A percentile compares a stretch with the other conserved stretches of the same genome.
phyloP scores from a whole-genome alignment of 92 coral and sea anemone genomes.

The Parazoanthus darwini region DNA sequence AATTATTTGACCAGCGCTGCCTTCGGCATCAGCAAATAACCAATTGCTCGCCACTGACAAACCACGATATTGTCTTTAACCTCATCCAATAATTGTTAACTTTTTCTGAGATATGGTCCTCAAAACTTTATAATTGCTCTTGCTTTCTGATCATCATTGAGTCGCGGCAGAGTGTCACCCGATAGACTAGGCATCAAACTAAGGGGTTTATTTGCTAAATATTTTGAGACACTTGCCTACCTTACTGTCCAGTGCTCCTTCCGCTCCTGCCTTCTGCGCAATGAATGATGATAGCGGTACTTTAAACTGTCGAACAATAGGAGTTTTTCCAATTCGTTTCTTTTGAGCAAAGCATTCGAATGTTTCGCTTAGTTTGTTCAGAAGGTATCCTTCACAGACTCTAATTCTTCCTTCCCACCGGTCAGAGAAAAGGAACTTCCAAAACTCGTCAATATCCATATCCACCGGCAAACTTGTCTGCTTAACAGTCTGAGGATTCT shows the following conservation, averaged over 20 bases:
- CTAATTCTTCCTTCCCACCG: constrained; percentile 72
- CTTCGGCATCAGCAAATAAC: no score
- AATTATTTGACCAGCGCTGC: no score
- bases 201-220: no score
- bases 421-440: constrained; percentile 55
- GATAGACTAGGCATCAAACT: no score
- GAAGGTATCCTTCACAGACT: constrained; percentile 75
- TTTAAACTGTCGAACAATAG: constrained; percentile 15
- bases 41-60: no score
- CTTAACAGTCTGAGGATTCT: constrained; percentile 51
- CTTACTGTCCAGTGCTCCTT: not conserved
- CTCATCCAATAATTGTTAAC: no score
- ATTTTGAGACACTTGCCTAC: not conserved
- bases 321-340: constrained; percentile 51
- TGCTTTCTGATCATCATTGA: no score
- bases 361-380: constrained; percentile 62
- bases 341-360: constrained; percentile 53
- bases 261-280: not conserved
- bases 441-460: constrained; percentile 64
- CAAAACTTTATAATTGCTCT: no score
- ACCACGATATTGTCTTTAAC: no score
- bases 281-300: constrained; percentile 17
- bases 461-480: constrained; percentile 33
- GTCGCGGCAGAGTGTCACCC: no score
- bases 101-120: no score